Base-by-base conservation (phyloP, 2,797 vertebrate species). In the Cottoperca gobio region DNA sequence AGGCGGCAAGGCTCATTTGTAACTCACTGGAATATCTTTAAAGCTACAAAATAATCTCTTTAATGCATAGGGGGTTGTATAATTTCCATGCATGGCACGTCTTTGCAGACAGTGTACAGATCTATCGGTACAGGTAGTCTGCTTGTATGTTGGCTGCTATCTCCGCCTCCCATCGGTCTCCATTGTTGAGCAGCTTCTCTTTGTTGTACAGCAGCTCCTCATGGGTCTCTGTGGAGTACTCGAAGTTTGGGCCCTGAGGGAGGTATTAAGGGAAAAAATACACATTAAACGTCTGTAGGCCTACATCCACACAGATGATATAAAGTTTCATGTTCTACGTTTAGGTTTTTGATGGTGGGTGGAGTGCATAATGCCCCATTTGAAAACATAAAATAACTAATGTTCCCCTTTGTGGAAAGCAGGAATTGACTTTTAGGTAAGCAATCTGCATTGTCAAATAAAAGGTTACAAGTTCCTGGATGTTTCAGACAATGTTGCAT, bases 181-280 rank as follows among this genome's bases (percentile, higher is more conserved):
- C 97, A 0, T 98, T 99, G 93, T 97, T 98, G 67, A 99, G 95
- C 60, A 98, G 91, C 83, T 98, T 98, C 88, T 98, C 97, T 87
- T 99, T 98, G 92, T 98, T 99, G 93, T 98, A 98, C 19, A 98
- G 94, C 54, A 98, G 93, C 83, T 99, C 97, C 87, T 98, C 97
- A 0, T 97, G 97, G 0, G 96, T 97, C 91, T 98, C 96, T 2
- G 97, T 98, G 26, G 97, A 96, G 84, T 96, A 99, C 91, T 98
- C 97, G 84, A 93, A 93, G 85, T 93, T 92, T 55, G 90, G 91
- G 68, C 91, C 90, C 91, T 93, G 64, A 33, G 14, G 12, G 33
- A 53, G 16, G 6, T 14, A 37, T 73, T 28, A 8, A 66, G 26
- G 28, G 24, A 37, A n/a, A 59, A 24, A 60, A 28, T 3, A 68